These are phyloP conservation scores for Scaptomyza cyrtandrae DNA, from an alignment of 2,888 invertebrate species.

Conservation along the genomic window DNA sequence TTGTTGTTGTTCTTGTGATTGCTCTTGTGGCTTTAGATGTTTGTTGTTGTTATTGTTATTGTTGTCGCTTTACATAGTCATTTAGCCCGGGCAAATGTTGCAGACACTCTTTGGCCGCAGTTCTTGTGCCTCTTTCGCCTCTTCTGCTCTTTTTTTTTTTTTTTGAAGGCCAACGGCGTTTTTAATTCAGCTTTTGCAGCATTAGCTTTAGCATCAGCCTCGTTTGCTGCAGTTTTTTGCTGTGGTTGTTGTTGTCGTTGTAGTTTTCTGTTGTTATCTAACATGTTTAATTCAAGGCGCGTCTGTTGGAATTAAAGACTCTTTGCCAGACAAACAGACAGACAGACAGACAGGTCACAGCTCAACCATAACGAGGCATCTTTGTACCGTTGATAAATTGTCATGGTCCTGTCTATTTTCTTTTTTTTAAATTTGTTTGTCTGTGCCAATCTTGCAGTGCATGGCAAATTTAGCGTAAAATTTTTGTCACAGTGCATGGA, in stretches of 20 bases:
- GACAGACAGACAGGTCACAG: slow-evolving; percentile 21
- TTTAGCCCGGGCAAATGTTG: slow-evolving; percentile 70
- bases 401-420: slow-evolving; percentile 31
- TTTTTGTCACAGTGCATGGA: slow-evolving; percentile 67
- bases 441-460: slow-evolving; percentile 38
- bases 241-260: not conserved
- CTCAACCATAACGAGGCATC: slow-evolving; percentile 64
- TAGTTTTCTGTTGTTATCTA: slow-evolving; percentile 67
- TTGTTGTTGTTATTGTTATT: slow-evolving; percentile 27
- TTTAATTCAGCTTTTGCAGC: slow-evolving; percentile 49
- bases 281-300: slow-evolving; percentile 79
- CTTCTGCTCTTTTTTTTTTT: slow-evolving; percentile 50
- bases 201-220: slow-evolving; percentile 41
- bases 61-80: slow-evolving; percentile 64
- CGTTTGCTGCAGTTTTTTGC: slow-evolving; percentile 47
- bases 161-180: slow-evolving; percentile 73
- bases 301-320: slow-evolving; percentile 72
- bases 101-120: slow-evolving; percentile 48
- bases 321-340: slow-evolving; percentile 10
- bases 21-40: slow-evolving; percentile 36
- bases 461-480: slow-evolving; percentile 76
- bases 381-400: slow-evolving; percentile 59
- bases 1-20: slow-evolving; percentile 37
- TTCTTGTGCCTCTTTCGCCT: slow-evolving; percentile 24
- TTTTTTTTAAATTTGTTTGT: not conserved